Evolutionary conservation across 2,888 invertebrate genomes (phyloP), one percentile per base, ranked within the genome.

Genomic region (Creontiades dilutus): DNA sequence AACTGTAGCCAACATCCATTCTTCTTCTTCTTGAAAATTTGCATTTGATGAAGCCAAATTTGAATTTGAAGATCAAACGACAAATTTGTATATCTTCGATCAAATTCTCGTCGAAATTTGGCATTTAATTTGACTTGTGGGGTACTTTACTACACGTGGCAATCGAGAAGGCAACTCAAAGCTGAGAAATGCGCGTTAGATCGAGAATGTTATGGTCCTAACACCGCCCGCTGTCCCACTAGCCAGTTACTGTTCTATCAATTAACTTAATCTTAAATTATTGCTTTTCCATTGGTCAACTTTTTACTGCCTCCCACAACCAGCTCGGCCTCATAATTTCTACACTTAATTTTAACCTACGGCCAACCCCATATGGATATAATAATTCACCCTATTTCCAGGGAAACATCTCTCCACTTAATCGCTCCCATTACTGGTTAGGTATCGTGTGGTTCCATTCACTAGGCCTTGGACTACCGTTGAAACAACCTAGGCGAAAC

Each of bases 251-350:
- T 23, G 68, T 68, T 68, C 68, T 68, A 68, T 68, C 68, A 68
- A 68, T 68, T 68, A 68, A 68, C 68, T 68, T 68, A 68, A 68
- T 68, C 68, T 68, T 68, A 68, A 68, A 68, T 68, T 68, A 68
- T 68, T 68, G 68, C 68, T 68, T 68, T 68, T 68, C 68, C 68
- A 68, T 68, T 68, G 68, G 68, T 68, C 68, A 68, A 68, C 23
- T 68, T 68, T 68, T 68, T 68, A 68, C 68, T 19, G 68, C 68
- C 68, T 23, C 68, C 16, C 11, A 52, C 16, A 52, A 52, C 52
- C 52, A 19, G 19, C n/a, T 61, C 23, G 68, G 27, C 68, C 68
- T 27, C 68, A 68, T 68, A 68, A 68, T 68, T 68, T 68, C 68
- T 23, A 68, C 68, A 68, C 23, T 68, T 23, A 52, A 52, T 52